Conservation (phyloP, 2,888 invertebrate species). For the Rhodophaea formosa region DNA sequence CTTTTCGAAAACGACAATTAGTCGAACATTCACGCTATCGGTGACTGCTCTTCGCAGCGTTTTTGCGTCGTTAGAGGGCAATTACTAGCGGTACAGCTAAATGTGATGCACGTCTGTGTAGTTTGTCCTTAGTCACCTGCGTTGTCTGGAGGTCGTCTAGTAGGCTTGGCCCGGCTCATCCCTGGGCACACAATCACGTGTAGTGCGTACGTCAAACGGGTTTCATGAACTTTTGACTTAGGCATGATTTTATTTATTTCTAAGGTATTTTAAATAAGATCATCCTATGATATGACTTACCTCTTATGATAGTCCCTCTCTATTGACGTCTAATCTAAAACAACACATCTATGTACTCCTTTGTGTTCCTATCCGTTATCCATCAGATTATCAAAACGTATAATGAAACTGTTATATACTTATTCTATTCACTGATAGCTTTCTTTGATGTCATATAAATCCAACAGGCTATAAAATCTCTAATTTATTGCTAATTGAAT, state of each 20-base stretch:
- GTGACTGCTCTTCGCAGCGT: slow-evolving; percentile 37
- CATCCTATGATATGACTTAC: no score
- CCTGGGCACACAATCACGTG: slow-evolving; percentile 57
- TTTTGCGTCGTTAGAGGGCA: slow-evolving; percentile 52
- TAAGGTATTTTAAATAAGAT: no score
- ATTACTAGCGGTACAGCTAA: slow-evolving; percentile 44
- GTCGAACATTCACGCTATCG: slow-evolving; percentile 30
- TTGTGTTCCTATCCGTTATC: neutral
- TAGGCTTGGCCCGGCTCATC: slow-evolving; percentile 44
- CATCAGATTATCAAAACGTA: neutral
- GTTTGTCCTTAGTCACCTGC: slow-evolving; percentile 56
- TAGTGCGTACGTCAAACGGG: slow-evolving; percentile 31
- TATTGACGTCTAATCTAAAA: no score
- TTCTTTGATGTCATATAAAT: neutral
- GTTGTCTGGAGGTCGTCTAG: slow-evolving; percentile 67
- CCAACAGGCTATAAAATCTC: neutral
- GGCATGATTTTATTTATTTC: neutral
- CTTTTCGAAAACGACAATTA: slow-evolving; percentile 50
- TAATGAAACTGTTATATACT: neutral
- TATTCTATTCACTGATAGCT: neutral
- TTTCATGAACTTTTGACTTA: slow-evolving; percentile 16
- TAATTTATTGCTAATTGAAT: slow-evolving; percentile 8
- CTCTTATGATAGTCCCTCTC: no score
- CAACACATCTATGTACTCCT: neutral
- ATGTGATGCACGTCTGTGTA: slow-evolving; percentile 43